Base-by-base conservation (phyloP, 2,113 vertebrate species). In the Isurus oxyrinchus region DNA sequence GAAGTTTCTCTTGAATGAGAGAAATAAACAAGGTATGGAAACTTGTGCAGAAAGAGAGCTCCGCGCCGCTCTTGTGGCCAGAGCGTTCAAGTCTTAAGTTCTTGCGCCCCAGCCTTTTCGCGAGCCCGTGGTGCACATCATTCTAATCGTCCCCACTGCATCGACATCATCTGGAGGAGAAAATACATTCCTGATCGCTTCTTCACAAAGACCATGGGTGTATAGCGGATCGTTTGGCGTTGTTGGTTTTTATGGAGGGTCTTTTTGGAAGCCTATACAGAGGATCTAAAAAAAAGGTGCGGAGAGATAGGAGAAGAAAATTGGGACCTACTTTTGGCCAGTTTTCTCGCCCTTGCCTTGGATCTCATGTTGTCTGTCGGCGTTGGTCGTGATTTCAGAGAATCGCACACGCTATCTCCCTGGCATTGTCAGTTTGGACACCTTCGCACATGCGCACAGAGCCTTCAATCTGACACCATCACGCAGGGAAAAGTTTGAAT, bases 381-480 rank as follows among this genome's bases (percentile, higher is more conserved):
- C 90, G 90, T 94, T 94, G 98, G 98, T 98, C 98, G 99, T 98
- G 99, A 98, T 98, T 98, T 98, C 98, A 98, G 99, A 99, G 99
- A 99, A 99, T 99, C 99, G 98, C 98, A 98, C 98, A 99, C 99
- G 99, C 99, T 99, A 99, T 99, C 99, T 99, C 99, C 98, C 98
- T 97, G 99, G 99, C 99, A 99, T 99, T 99, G 99, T 99, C 99
- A 99, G 99, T 99, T 99, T 98, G 99, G 99, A 99, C 99, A 99
- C 99, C 99, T 99, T 99, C 98, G 99, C 99, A 99, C 99, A 99
- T 99, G 99, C 99, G 99, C 99, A 99, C 99, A 99, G 98, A 98
- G 98, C 99, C 98, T 99, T 99, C 99, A 99, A 99, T 99, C 99
- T 99, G 99, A 99, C 99, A 99, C 99, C 99, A 99, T 98, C 98